Percentiles rank a stretch among this genome's conserved stretches.
Conservation (phyloP, 2,888 invertebrate species). For the Dorcus parallelipipedus region DNA sequence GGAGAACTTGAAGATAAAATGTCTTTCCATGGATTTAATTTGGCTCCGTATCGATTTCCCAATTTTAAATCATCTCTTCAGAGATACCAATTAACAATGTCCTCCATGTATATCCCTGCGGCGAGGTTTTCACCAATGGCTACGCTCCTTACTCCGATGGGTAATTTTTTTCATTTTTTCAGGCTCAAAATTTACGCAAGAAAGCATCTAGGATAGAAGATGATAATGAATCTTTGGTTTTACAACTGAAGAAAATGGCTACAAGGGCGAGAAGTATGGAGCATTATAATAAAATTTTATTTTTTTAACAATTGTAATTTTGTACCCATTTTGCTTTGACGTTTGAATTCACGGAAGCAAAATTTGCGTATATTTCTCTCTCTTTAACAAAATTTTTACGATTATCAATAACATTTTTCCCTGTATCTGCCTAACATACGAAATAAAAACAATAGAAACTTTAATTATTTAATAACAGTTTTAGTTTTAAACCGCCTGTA, state of each 20-base stretch:
- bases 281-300: slow-evolving; percentile 6
- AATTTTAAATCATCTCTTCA: slow-evolving; percentile 1
- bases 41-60: neutral
- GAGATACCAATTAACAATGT: slow-evolving; percentile 14
- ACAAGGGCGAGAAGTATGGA: slow-evolving; percentile 44
- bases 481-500: neutral
- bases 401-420: no score
- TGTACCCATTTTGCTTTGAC: neutral
- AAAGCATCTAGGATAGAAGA: slow-evolving; percentile 91
- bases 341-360: no score
- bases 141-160: slow-evolving; percentile 41
- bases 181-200: slow-evolving; percentile 84
- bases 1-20: no score
- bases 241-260: slow-evolving; percentile 96
- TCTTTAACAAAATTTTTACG: no score
- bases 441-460: no score
- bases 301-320: slow-evolving; percentile 9
- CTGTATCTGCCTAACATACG: no score
- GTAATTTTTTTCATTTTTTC: slow-evolving; percentile 52
- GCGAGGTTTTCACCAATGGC: slow-evolving; percentile 42
- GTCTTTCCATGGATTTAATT: neutral
- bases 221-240: slow-evolving; percentile 92
- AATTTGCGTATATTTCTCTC: no score
- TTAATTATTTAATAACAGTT: no score
- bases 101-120: slow-evolving; percentile 32